phyloP scores from a whole-genome alignment of 2,113 vertebrate genomes.

The Podocnemis expansa region DNA sequence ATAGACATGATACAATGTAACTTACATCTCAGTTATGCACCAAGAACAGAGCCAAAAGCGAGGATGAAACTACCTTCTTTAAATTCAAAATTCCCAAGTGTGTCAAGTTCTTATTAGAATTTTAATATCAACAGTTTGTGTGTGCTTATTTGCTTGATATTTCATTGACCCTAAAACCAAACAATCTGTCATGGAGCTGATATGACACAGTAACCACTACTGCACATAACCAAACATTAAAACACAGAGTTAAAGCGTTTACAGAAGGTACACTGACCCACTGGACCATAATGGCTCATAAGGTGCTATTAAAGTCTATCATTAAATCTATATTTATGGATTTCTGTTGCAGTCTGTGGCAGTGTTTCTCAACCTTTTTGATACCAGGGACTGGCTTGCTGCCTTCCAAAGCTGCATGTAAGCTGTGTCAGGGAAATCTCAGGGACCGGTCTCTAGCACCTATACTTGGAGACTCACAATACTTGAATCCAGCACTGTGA shows the following conservation, averaged over 20 bases:
- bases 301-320: background rate
- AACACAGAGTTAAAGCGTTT: background rate
- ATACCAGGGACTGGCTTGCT: no score
- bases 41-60: background rate
- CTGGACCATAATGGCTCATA: background rate
- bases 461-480: background rate
- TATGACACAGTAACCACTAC: background rate
- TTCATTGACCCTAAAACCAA: slow-evolving; percentile 4
- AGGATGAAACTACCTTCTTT: background rate
- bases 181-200: background rate
- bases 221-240: background rate
- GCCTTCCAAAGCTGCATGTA: no score
- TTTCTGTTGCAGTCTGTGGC: background rate
- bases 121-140: background rate
- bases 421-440: no score
- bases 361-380: no score
- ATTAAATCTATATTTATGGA: background rate
- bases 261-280: background rate
- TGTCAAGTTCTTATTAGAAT: slow-evolving; percentile 10
- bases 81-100: slow-evolving; percentile 4
- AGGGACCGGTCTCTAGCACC: background rate
- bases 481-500: background rate
- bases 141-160: background rate
- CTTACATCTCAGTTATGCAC: background rate
- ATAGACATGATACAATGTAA: background rate